phyloP scores from a whole-genome alignment of 2,113 vertebrate species.

The Colinus virginianus region DNA sequence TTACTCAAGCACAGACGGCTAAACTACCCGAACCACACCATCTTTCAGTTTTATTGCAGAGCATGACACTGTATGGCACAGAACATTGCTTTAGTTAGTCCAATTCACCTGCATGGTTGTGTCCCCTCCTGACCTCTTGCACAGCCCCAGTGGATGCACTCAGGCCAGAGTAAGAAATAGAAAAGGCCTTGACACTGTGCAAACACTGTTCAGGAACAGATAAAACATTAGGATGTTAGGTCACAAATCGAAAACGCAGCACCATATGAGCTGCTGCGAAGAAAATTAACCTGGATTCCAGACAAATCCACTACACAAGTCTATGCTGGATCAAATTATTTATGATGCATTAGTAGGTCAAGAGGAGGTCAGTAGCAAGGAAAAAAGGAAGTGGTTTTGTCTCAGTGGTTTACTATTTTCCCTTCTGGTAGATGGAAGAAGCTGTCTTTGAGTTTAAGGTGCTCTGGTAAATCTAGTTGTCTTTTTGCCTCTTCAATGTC shows the following conservation, averaged over 20 bases:
- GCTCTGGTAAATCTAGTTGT: slow-evolving; percentile 87
- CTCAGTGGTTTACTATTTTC: slow-evolving; percentile 85
- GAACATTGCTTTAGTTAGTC: neutral
- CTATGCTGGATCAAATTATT: neutral
- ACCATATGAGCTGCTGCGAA: neutral
- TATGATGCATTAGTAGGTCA: neutral
- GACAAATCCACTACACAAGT: neutral
- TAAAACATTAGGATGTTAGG: neutral
- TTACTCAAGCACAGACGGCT: neutral
- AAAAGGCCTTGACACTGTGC: neutral
- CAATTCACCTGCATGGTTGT: neutral
- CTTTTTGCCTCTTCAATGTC: slow-evolving; percentile 89
- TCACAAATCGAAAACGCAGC: neutral
- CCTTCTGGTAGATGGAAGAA: slow-evolving; percentile 81
- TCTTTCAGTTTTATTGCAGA: neutral
- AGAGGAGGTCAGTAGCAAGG: neutral
- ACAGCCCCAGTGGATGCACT: neutral
- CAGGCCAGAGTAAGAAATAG: neutral
- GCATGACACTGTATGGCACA: neutral
- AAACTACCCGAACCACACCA: neutral
- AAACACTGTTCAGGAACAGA: neutral
- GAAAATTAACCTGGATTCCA: neutral
- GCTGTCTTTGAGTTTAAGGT: slow-evolving; percentile 85
- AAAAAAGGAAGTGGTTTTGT: neutral
- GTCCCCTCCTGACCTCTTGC: neutral